phyloP scores from a whole-genome alignment of 2,888 invertebrate genomes.

The Dastarcus helophoroides region DNA sequence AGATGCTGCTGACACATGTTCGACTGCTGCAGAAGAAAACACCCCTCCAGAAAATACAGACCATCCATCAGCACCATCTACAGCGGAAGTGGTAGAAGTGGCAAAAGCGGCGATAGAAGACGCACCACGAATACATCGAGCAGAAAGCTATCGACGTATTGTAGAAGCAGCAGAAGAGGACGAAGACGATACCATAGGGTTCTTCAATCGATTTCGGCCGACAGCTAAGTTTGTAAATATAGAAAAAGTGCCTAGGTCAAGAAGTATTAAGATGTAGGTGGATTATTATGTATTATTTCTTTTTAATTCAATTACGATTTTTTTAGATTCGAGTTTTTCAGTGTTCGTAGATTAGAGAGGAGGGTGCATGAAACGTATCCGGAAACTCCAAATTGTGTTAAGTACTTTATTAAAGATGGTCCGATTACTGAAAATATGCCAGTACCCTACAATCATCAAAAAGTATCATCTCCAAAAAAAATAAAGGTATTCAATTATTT shows the following conservation, averaged over 20 bases:
- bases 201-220: constrained; percentile 34
- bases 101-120: constrained; percentile 40
- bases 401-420: constrained; percentile 29
- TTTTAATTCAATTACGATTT: neutral
- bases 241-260: constrained; percentile 32
- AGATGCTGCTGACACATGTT: constrained; percentile 44
- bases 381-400: constrained; percentile 38
- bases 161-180: constrained; percentile 31
- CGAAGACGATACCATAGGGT: constrained; percentile 26
- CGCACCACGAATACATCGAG: constrained; percentile 44
- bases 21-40: constrained; percentile 32
- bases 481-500: too few relatives aligned
- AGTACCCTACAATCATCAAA: constrained; percentile 31
- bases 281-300: neutral
- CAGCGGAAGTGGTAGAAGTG: constrained; percentile 10
- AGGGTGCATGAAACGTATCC: constrained; percentile 37
- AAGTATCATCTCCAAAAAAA: constrained; percentile 46
- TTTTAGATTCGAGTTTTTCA: constrained; percentile 40
- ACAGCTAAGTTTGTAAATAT: constrained; percentile 34
- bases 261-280: constrained; percentile 33
- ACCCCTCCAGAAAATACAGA: constrained; percentile 25
- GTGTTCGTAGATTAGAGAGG: constrained; percentile 36
- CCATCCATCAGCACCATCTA: constrained; percentile 36
- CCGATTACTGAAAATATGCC: constrained; percentile 32
- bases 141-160: constrained; percentile 38